Conservation (phyloP, 2,113 vertebrate genomes). For the Sinocyclocheilus anshuiensis region DNA sequence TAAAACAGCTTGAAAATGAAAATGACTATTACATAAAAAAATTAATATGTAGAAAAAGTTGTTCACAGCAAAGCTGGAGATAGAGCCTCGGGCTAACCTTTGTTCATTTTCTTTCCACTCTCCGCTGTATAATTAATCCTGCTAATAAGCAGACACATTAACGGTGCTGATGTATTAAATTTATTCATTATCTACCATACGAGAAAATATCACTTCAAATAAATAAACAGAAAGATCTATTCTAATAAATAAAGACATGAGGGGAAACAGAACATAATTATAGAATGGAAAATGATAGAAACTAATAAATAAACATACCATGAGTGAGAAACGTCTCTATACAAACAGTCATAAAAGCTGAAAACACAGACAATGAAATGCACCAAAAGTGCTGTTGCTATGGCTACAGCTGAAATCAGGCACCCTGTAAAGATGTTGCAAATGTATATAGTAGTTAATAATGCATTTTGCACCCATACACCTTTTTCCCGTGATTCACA, state of each 20-base stretch:
- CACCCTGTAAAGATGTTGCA: not conserved
- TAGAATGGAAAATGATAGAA: not conserved
- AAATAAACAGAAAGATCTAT: conserved; percentile 5
- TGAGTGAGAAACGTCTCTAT: not conserved
- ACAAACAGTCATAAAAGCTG: conserved; percentile 27
- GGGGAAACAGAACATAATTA: not conserved
- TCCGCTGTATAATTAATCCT: not conserved
- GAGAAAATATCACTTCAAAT: not conserved
- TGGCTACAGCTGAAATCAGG: conserved; percentile 33
- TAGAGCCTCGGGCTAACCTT: conserved; percentile 23
- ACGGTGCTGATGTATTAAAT: not conserved
- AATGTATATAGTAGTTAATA: conserved; percentile 14
- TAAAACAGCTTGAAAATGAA: not conserved
- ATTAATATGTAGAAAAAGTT: not conserved
- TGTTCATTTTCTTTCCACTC: conserved; percentile 3
- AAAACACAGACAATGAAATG: conserved; percentile 2
- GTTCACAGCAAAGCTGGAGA: conserved; percentile 5
- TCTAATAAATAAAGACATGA: not conserved
- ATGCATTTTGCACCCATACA: not conserved
- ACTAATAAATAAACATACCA: not conserved
- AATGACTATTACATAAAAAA: not conserved
- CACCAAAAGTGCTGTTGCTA: conserved; percentile 25
- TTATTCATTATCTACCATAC: not conserved
- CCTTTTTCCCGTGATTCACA: not conserved
- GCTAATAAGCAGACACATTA: conserved; percentile 27